phyloP scores from a whole-genome alignment of 2,113 vertebrate species.

The Erythrolamprus reginae region DNA sequence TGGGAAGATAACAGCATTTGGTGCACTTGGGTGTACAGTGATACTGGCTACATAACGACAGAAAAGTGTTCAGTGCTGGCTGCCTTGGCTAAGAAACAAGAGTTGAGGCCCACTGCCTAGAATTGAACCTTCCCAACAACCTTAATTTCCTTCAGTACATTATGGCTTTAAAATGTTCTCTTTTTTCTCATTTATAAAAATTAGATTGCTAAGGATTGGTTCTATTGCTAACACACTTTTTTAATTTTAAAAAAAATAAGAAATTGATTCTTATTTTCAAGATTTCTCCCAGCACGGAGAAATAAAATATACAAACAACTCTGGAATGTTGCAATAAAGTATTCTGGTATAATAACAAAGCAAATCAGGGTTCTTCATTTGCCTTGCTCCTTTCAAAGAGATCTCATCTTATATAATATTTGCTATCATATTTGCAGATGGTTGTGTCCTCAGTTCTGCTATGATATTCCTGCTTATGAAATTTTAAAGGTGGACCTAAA shows the following conservation, averaged over 20 bases:
- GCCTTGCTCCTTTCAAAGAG: not conserved
- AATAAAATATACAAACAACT: not conserved
- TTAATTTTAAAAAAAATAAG: not conserved
- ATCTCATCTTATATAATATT: not conserved
- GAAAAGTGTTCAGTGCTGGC: no score
- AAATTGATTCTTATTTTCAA: not conserved
- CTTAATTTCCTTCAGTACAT: not conserved
- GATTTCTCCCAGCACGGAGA: not conserved
- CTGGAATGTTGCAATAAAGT: not conserved
- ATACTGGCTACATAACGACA: no score
- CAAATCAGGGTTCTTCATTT: not conserved
- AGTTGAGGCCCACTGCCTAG: no score
- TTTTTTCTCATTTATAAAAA: not conserved
- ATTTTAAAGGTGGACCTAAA: not conserved
- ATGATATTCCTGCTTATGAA: not conserved
- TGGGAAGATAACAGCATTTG: no score
- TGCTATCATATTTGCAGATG: not conserved
- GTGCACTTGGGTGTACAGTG: no score
- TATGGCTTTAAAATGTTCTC: not conserved
- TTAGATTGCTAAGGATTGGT: not conserved
- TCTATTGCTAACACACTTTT: not conserved
- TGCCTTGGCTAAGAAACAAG: no score
- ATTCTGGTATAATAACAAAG: not conserved
- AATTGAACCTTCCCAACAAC: not conserved
- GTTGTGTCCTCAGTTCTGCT: not conserved